Base-by-base conservation (phyloP, 2,113 vertebrate species). In the Oophaga pumilio region DNA sequence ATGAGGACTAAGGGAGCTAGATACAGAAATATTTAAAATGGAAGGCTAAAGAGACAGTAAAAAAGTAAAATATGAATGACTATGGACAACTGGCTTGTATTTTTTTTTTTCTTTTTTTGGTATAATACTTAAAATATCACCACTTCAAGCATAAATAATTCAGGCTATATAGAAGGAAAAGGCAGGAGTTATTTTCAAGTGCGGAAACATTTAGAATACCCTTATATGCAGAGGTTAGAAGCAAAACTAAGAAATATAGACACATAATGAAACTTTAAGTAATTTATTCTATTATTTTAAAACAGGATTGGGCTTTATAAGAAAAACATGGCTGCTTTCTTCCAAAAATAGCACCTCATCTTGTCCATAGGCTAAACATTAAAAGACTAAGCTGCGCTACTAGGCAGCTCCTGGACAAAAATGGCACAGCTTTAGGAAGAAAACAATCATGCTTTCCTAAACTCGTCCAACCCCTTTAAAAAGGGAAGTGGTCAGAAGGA, bases 81-180 rank as follows among this genome's bases (percentile, higher is more conserved):
- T 8, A 12, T 57, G 66, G 24, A 33, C 15, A 8, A 71, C 8
- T 28, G 26, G 22, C 10, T 59, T 71, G 53, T 73, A 73, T 14
- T 13, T 82, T 28, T 64, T 33, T 68, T 33, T 13, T 82, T 28
- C 53, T 33, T 68, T 33, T 43, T 43, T 43, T 43, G 5, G 18
- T 68, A 18, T 52, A n/a, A 52, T 66, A 33, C 76, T 74, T 53
- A 57, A 66, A 76, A 83, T 17, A 82, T 49, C 73, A 62, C 15
- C 71, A 79, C 68, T 53, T 85, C 17, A 77, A 56, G 18, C 14
- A 80, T 33, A 59, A 59, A 74, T 74, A 49, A 50, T 50, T 74
- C 71, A 50, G 15, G 71, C 71, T 74, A 74, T 50, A 50, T 74
- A 74, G 71, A 74, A 74, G 43, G 33, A 74, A 28, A 74, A 74